A percentile compares a stretch with the other conserved stretches of the same genome.
Conservation (phyloP, 92 coral and sea anemone species). For the Actinernus sp. region DNA sequence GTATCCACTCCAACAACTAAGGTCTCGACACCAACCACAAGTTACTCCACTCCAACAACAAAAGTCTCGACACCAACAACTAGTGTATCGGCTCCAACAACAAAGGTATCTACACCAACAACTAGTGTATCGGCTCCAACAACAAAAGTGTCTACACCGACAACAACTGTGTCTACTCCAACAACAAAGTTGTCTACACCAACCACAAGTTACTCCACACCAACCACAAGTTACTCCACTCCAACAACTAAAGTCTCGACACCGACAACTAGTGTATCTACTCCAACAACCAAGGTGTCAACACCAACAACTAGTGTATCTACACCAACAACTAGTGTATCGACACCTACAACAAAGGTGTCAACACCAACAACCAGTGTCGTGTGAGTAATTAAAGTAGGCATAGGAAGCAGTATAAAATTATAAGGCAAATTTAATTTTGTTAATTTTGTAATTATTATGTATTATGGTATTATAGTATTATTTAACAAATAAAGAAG, state of each 20-base stretch:
- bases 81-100: neutral
- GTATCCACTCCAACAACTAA: neutral
- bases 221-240: neutral
- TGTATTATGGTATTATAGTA: too few species aligned
- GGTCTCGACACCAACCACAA: neutral
- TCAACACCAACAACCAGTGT: neutral
- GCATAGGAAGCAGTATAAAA: neutral
- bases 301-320: neutral
- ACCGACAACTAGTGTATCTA: constrained; percentile 18
- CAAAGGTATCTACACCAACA: neutral
- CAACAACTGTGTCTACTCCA: neutral
- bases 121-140: neutral
- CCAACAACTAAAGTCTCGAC: neutral
- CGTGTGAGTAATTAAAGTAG: neutral
- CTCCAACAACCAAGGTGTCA: neutral
- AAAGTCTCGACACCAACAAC: neutral
- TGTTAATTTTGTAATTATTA: too few species aligned
- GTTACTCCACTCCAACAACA: constrained; percentile 2
- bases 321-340: constrained; percentile 1
- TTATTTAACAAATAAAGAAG: too few species aligned
- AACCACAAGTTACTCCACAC: neutral
- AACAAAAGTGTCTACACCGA: neutral
- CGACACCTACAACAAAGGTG: neutral
- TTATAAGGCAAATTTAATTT: too few species aligned
- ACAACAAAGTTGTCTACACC: constrained; percentile 18